Evolutionary conservation across 2,888 invertebrate species (phyloP).

Genomic region (Coleophora flavipennella): DNA sequence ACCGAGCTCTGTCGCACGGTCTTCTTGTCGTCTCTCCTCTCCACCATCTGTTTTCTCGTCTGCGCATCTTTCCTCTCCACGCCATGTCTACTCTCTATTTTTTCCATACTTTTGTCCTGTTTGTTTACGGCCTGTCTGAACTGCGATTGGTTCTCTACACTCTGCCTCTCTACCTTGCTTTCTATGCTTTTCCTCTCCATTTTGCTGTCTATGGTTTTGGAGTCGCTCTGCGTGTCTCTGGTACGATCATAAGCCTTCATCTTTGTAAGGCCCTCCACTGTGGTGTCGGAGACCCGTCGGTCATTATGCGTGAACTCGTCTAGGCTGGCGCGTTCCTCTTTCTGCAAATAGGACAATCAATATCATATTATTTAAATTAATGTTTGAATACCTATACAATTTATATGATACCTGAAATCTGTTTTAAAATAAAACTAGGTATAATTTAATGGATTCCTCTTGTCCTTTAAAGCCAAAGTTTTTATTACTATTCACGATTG

Average conservation of each 20-base stretch:
- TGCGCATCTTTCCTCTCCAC: constrained; percentile 34
- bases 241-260: constrained; percentile 14
- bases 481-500: too few species aligned
- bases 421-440: too few species aligned
- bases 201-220: constrained; percentile 1
- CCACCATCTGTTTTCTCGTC: too few species aligned
- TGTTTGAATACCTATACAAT: too few species aligned
- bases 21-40: constrained; percentile 47
- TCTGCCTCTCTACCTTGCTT: constrained; percentile 10
- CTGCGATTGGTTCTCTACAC: constrained; percentile 10
- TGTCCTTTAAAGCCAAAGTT: too few species aligned
- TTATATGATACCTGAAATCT: too few species aligned
- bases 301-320: constrained; percentile 61
- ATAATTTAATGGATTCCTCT: too few species aligned
- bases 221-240: constrained; percentile 4
- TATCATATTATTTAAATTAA: too few species aligned
- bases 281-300: constrained; percentile 33
- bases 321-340: constrained; percentile 49
- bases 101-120: constrained; percentile 29
- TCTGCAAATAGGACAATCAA: constrained; percentile 24
- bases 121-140: too few species aligned
- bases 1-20: constrained; percentile 80
- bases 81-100: constrained; percentile 14
- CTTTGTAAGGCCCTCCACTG: constrained; percentile 23
- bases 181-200: constrained; percentile 2